phyloP scores from a whole-genome alignment of 2,113 vertebrate species.

The Cettia cetti region DNA sequence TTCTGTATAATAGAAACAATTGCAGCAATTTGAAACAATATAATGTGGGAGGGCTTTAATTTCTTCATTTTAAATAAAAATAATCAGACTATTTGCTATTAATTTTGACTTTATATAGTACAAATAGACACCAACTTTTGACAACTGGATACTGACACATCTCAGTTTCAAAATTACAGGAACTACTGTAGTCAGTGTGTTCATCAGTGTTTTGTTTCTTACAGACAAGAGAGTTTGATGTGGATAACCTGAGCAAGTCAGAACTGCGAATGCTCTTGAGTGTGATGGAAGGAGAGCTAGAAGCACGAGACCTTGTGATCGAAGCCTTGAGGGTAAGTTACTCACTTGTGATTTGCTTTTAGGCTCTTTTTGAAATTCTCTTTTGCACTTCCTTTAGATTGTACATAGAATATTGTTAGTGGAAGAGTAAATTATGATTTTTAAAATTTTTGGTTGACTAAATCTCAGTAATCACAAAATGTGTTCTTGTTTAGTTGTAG shows the following conservation, averaged over 20 bases:
- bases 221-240: slow-evolving; percentile 93
- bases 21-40: neutral
- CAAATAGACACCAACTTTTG: neutral
- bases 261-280: slow-evolving; percentile 93
- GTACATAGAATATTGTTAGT: neutral
- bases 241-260: slow-evolving; percentile 93
- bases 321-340: slow-evolving; percentile 92
- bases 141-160: neutral
- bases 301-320: slow-evolving; percentile 95
- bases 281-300: slow-evolving; percentile 95
- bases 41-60: neutral
- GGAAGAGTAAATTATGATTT: neutral
- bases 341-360: neutral
- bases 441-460: neutral
- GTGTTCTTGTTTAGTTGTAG: neutral
- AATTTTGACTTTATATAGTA: neutral
- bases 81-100: neutral
- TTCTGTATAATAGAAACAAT: neutral
- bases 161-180: neutral
- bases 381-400: neutral
- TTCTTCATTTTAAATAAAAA: neutral
- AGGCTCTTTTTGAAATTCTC: neutral
- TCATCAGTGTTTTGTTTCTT: slow-evolving; percentile 63
- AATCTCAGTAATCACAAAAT: neutral
- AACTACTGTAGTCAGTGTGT: neutral